phyloP scores from a whole-genome alignment of 2,797 vertebrate genomes.

The Hoplostethus atlanticus region DNA sequence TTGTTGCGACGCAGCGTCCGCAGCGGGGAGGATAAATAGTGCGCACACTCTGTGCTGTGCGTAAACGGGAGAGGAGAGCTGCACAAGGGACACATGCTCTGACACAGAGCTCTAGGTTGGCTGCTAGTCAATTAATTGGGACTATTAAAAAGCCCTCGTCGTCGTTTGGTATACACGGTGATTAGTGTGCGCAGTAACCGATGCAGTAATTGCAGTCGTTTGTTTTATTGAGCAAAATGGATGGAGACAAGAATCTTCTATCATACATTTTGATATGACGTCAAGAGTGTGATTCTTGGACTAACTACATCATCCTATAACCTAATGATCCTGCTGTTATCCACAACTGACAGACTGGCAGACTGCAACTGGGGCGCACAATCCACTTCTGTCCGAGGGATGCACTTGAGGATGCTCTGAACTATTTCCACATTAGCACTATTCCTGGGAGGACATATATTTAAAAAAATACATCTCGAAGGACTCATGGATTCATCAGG shows the following conservation, averaged over 20 bases:
- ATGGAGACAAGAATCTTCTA: background rate
- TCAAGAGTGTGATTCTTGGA: constrained; percentile 20
- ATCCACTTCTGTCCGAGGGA: background rate
- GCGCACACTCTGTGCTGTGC: constrained; percentile 46
- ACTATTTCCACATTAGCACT: constrained; percentile 1
- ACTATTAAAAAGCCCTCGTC: no score
- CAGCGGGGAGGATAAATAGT: constrained; percentile 60
- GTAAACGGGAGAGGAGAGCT: constrained; percentile 38
- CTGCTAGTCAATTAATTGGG: constrained; percentile 7
- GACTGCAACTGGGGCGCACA: background rate
- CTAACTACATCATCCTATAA: background rate
- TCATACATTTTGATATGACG: background rate
- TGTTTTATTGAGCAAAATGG: constrained; percentile 1
- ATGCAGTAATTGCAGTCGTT: no score
- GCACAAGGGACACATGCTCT: constrained; percentile 5
- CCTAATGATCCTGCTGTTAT: background rate
- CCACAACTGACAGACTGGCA: no score
- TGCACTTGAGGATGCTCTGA: constrained; percentile 33
- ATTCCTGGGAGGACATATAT: background rate
- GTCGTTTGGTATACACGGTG: no score
- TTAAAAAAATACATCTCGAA: background rate
- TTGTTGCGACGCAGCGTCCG: constrained; percentile 14
- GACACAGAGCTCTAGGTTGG: constrained; percentile 1
- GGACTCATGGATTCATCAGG: constrained; percentile 21
- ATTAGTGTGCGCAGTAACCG: no score